Conservation (phyloP, 2,113 vertebrate species). For the Tachycineta bicolor region DNA sequence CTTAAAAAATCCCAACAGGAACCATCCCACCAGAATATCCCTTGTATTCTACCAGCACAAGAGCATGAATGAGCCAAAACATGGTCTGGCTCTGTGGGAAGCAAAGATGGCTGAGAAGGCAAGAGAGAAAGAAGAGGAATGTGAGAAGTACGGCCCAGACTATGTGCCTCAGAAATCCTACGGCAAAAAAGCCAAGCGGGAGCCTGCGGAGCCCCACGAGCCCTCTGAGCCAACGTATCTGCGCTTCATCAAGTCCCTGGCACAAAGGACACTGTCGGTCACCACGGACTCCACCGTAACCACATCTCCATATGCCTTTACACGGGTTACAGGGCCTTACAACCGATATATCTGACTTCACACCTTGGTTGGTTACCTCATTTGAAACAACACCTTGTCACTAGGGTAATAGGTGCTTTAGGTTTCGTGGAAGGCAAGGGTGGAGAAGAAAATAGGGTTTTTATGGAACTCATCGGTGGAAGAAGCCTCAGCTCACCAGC, state of each 20-base stretch:
- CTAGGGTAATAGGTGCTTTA: neutral
- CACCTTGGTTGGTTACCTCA: conserved; percentile 69
- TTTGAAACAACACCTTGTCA: conserved; percentile 35
- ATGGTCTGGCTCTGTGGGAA: conserved; percentile 93
- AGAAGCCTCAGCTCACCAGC: conserved; percentile 73
- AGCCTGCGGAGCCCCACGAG: conserved; percentile 83
- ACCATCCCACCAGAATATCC: conserved; percentile 91
- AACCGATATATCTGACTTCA: conserved; percentile 85
- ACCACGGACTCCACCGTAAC: conserved; percentile 94
- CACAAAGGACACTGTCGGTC: conserved; percentile 85
- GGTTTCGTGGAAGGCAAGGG: neutral
- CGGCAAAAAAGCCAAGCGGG: conserved; percentile 89
- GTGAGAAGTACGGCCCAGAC: conserved; percentile 88
- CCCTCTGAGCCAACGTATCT: conserved; percentile 83
- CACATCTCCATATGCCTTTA: conserved; percentile 95
- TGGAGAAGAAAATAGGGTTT: conserved; percentile 49
- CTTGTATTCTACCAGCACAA: conserved; percentile 99
- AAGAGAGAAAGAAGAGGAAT: conserved; percentile 92
- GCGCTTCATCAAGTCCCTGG: conserved; percentile 89
- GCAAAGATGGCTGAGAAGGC: conserved; percentile 97
- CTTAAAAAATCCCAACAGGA: conserved; percentile 90
- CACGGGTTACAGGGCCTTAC: conserved; percentile 98
- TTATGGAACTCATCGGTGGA: neutral
- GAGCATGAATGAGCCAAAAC: conserved; percentile 96
- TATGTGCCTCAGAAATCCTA: conserved; percentile 86